Evolutionary conservation across 2,888 invertebrate genomes (phyloP), one percentile per base, ranked within the genome.

Genomic region (Zootermopsis nevadensis): DNA sequence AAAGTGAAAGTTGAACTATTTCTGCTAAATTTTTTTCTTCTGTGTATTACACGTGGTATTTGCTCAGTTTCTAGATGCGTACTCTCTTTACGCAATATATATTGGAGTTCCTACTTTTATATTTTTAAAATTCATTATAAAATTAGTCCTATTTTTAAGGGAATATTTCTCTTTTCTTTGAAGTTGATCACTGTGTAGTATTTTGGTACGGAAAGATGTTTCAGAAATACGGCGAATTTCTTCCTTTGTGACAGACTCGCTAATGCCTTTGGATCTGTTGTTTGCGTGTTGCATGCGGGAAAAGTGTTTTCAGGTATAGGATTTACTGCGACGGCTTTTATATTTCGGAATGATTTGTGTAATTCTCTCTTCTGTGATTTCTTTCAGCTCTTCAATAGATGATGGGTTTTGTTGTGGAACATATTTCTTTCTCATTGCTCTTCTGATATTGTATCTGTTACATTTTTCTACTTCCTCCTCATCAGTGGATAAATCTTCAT

Each of bases 331-430:
- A 10, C n/a, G n/a, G 27, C 15, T 72, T 22, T 27, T 42, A 2
- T 74, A 10, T 35, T 74, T 74, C n/a, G 42, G 74, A 38, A 74
- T 74, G 74, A 74, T 42, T 74, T 42, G 38, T 74, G 74, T 74
- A 74, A 74, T 74, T 38, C n/a, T 74, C 74, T 74, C 35, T 74
- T 74, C n/a, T 69, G 33, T 69, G 69, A 69, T 69, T 74, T 74
- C 74, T 74, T 74, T 74, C 74, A 74, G 74, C 74, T 74, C 74
- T 74, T 74, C 74, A 74, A 15, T 74, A 38, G 74, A 74, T 74
- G 74, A 74, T 74, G 74, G 74, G 74, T 74, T 74, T 74, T 74
- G 38, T 74, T 74, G 74, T 74, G 74, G 74, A 74, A 74, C 74
- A 8, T 74, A 74, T 74, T 74, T 42, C 3, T 74, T 74, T 74